Percentiles rank a stretch among this genome's conserved stretches.
Conservation (phyloP, 2,888 invertebrate genomes). For the Augiades crinisus region DNA sequence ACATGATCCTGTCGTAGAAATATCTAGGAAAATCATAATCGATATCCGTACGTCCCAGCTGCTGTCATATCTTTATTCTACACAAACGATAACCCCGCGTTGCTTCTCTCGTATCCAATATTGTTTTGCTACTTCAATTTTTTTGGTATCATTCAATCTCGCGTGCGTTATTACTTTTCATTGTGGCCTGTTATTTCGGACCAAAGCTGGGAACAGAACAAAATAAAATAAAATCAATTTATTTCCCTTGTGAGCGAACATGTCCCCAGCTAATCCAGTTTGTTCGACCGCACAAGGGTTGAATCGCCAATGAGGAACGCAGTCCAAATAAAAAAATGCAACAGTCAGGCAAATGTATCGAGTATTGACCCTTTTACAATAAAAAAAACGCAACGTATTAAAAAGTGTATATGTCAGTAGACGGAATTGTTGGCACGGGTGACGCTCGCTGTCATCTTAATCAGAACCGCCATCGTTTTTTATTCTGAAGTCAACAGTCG, state of each 20-base stretch:
- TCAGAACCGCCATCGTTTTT: too few species aligned
- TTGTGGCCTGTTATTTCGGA: slow-evolving; percentile 65
- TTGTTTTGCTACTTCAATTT: slow-evolving; percentile 37
- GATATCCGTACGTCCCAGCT: slow-evolving; percentile 23
- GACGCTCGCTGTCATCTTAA: too few species aligned
- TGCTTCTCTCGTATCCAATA: slow-evolving; percentile 25
- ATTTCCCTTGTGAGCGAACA: slow-evolving; percentile 75
- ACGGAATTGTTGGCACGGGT: too few species aligned
- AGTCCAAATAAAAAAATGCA: slow-evolving; percentile 72
- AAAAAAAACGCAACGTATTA: too few species aligned
- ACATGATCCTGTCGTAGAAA: slow-evolving; percentile 23
- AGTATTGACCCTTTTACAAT: slow-evolving; percentile 65
- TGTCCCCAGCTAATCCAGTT: slow-evolving; percentile 78
- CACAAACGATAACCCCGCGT: slow-evolving; percentile 21
- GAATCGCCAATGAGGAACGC: slow-evolving; percentile 75
- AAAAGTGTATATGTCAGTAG: too few species aligned
- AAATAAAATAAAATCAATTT: slow-evolving; percentile 71
- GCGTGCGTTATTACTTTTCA: slow-evolving; percentile 63
- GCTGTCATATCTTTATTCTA: slow-evolving; percentile 24
- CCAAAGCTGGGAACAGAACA: slow-evolving; percentile 60
- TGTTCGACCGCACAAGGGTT: slow-evolving; percentile 78
- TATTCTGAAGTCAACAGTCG: too few species aligned
- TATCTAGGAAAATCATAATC: slow-evolving; percentile 25
- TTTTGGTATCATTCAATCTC: slow-evolving; percentile 54
- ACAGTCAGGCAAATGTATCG: slow-evolving; percentile 63